Conservation (phyloP, 2,797 vertebrate genomes). For the Triplophysa yarkandensis region DNA sequence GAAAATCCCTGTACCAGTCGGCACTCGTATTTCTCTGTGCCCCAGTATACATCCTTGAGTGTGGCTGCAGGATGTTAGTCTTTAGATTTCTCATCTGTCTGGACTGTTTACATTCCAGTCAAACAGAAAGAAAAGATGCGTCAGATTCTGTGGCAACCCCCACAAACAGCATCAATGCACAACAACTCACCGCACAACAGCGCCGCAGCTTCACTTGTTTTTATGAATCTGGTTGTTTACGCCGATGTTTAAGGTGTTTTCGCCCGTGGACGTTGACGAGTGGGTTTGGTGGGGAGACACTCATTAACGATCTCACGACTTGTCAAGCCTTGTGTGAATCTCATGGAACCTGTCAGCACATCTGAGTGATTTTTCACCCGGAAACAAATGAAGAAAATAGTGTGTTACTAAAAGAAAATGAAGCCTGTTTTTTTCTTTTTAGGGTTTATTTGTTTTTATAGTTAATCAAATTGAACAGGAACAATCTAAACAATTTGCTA, state of each 20-base stretch:
- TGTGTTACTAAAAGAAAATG: neutral
- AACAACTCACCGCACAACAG: neutral
- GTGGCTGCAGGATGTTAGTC: constrained; percentile 50
- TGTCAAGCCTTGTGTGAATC: constrained; percentile 1
- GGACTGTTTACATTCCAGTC: neutral
- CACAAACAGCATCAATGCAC: neutral
- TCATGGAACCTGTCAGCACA: neutral
- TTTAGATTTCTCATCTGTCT: constrained; percentile 21
- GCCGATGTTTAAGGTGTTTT: neutral
- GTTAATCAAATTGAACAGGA: too few relatives aligned
- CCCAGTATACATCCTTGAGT: constrained; percentile 42
- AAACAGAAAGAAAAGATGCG: constrained; percentile 16
- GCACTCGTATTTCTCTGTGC: constrained; percentile 40
- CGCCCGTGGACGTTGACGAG: constrained; percentile 4
- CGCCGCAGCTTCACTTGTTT: neutral
- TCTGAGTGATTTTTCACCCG: neutral
- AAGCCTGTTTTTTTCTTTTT: neutral
- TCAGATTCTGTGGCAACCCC: constrained; percentile 12
- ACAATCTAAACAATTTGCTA: too few relatives aligned
- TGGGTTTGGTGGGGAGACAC: neutral
- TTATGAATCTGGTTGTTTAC: constrained; percentile 6
- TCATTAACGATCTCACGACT: neutral
- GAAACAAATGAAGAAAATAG: neutral
- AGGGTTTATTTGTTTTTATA: too few relatives aligned
- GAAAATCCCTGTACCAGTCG: constrained; percentile 43